Base-by-base conservation (phyloP, 1,140 invertebrate species). In the Aphelenchoides besseyi region DNA sequence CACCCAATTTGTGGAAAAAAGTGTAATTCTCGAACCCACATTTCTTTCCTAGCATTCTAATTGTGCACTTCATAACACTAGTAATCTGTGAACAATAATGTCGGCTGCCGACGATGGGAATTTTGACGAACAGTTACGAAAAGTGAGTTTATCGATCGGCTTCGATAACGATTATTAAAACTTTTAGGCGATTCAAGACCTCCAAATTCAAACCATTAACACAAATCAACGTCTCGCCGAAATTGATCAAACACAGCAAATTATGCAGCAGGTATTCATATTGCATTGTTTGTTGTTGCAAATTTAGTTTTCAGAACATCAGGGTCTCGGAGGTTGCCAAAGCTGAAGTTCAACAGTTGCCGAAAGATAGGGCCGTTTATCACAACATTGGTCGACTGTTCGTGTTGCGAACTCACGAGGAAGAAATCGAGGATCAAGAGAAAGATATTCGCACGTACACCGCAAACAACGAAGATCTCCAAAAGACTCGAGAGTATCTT, bases 121-220 rank as follows among this genome's bases (percentile, higher is more conserved):
- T 48, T 59, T 59, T 23, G 55, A 59, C 55, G 55, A 59, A 33
- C 5, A 59, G 18, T 23, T 59, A 12, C 55, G 55, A 33, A 59
- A 59, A 18, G 55, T 59, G 5, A 8, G 55, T 18, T 23, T 8
- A 5, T 59, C 55, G 5, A 59, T 8, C 55, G 18, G 37, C n/a
- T n/a, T n/a, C 37, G 5, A 41, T n/a, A 41, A 8, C n/a, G 5
- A 41, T 8, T 18, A 8, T 18, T 23, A 8, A 33, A 8, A 29
- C 23, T 16, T 66, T 66, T 35, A 66, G 63, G 63, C 63, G 26
- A 36, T 66, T 30, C 63, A 66, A n/a, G 63, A 66, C 30, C 63
- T 66, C 30, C 18, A 33, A 36, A 36, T 66, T 16, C 30, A 66
- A 33, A 66, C 63, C 16, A 37, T 36, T 33, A 33, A 16, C 12